phyloP scores from a whole-genome alignment of 1,140 invertebrate species.

The Rhyzopertha dominica region DNA sequence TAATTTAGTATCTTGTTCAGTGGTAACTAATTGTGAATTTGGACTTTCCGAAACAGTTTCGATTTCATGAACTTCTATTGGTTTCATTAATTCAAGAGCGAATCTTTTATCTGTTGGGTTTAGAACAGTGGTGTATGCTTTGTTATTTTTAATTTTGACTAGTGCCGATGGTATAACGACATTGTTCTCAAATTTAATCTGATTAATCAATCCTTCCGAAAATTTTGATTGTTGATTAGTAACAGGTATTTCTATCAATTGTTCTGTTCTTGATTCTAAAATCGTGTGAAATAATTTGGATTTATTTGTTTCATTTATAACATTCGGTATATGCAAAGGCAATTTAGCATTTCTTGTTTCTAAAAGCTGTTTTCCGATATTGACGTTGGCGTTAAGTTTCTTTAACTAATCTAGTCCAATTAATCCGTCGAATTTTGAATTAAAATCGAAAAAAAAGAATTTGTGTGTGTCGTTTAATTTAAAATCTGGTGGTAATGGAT shows the following conservation, averaged over 20 bases:
- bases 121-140: constrained; percentile 11
- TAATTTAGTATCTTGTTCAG: constrained; percentile 6
- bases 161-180: constrained; percentile 15
- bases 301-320: constrained; percentile 10
- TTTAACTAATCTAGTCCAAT: constrained; percentile 10
- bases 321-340: not conserved
- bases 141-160: constrained; percentile 14
- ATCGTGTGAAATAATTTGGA: constrained; percentile 5
- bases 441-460: constrained; percentile 17
- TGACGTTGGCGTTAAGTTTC: constrained; percentile 5
- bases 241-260: constrained; percentile 16
- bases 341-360: constrained; percentile 4
- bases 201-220: constrained; percentile 13
- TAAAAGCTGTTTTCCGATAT: constrained; percentile 6
- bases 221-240: constrained; percentile 9
- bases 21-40: constrained; percentile 3
- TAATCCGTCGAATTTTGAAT: constrained; percentile 10
- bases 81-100: constrained; percentile 9
- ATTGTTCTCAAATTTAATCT: constrained; percentile 5
- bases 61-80: constrained; percentile 11
- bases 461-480: constrained; percentile 7
- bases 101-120: constrained; percentile 13
- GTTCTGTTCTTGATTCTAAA: constrained; percentile 4
- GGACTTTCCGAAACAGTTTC: constrained; percentile 13
- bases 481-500: constrained; percentile 10